Evolutionary conservation across 2,888 invertebrate genomes (phyloP), one percentile per base, ranked within the genome.

Genomic region (Ochropleura plecta): DNA sequence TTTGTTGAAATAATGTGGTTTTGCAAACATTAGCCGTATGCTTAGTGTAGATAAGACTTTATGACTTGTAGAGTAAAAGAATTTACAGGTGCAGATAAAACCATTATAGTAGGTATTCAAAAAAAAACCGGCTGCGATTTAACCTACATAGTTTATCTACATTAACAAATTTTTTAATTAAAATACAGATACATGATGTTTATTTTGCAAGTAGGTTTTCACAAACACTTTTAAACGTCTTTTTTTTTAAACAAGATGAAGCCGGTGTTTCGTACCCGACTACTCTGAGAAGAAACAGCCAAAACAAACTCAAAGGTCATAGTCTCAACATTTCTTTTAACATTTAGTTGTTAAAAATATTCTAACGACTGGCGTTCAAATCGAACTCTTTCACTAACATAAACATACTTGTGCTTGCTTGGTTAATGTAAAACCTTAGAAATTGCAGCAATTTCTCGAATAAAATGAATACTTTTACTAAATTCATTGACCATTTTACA

Each of bases 401-500:
- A 40, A n/a, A 48, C 5, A 8, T 42, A 65, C 20, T 20, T 46
- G 12, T 48, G n/a, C n/a, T n/a, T 48, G n/a, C n/a, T n/a, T 10
- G 40, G 2, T 20, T 42, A 5, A 6, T n/a, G 14, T 6, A 10
- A 7, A 69, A 40, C 46, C 20, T 20, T 20, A 8, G 46, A 18
- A 51, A 30, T 4, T 6, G 10, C 20, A 12, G 8, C 14, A 20
- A 63, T 20, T 40, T 51, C 6, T 9, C 20, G 2, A 51, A 49
- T 30, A 2, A n/a, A 30, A 30, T 16, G 0, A 40, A 49, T 51
- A 42, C 30, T n/a, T 40, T 46, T 2, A 12, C 9, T 20, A 8
- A n/a, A 20, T 48, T 79, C 18, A 30, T 65, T 79, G 73, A 48
- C 66, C 40, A 30, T 55, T 65, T 55, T 40, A 60, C n/a, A 60